These are phyloP conservation scores for Cyprinodon brontotheroides DNA, from an alignment of 2,113 vertebrate species.

Conservation along the genomic window DNA sequence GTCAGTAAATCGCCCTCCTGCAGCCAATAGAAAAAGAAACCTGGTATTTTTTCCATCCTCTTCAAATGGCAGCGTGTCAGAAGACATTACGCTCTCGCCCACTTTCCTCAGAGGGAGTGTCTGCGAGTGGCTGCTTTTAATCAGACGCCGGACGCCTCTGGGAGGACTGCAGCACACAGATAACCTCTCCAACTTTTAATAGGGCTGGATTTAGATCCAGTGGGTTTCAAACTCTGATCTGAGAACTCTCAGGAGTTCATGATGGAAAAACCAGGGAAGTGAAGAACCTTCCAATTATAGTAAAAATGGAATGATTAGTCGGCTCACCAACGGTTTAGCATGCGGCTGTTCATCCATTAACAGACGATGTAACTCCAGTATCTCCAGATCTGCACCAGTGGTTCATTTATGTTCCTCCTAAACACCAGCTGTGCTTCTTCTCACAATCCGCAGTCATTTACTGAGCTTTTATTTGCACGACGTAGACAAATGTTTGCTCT, in stretches of 20 bases:
- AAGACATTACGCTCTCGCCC: slow-evolving; percentile 42
- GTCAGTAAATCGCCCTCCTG: slow-evolving; percentile 25
- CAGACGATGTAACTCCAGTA: background rate
- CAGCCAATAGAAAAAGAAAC: background rate
- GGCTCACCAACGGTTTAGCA: background rate
- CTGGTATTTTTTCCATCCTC: slow-evolving; percentile 12
- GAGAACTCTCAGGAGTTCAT: background rate
- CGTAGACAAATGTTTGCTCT: background rate
- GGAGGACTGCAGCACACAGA: slow-evolving; percentile 32
- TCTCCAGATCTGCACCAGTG: background rate
- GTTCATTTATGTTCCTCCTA: background rate
- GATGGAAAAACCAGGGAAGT: background rate
- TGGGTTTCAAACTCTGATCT: slow-evolving; percentile 3
- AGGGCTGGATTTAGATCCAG: slow-evolving; percentile 15
- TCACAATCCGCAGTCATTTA: background rate
- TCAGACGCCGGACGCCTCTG: slow-evolving; percentile 21
- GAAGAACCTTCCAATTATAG: background rate
- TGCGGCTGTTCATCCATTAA: background rate
- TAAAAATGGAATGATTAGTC: background rate
- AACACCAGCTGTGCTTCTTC: background rate
- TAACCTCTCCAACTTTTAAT: slow-evolving; percentile 34
- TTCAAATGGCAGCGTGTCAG: slow-evolving; percentile 20
- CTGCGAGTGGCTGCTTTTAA: slow-evolving; percentile 30
- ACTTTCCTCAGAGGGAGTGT: slow-evolving; percentile 30
- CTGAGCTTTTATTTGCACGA: background rate